These are phyloP conservation scores for Phacellophora camtschatica DNA, from an alignment of 30 jellyfish, hydroid and myxozoan species.

Conservation along the genomic window DNA sequence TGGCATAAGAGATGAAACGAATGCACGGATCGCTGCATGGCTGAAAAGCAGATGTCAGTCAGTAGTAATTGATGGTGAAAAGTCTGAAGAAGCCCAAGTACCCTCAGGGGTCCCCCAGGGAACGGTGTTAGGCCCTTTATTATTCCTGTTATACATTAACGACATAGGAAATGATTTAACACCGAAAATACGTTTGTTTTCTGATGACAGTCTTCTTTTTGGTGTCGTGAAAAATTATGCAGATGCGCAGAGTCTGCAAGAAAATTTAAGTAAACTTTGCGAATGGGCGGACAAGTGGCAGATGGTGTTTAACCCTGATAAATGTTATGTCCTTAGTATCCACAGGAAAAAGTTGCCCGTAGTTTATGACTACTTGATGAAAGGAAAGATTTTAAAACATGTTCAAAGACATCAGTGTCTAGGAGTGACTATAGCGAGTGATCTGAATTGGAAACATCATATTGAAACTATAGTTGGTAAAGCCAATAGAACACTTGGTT, in stretches of 20 bases:
- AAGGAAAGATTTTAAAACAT: no score
- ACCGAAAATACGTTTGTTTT: constrained; percentile 12
- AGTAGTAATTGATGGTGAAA: constrained; percentile 27
- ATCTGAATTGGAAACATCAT: background rate
- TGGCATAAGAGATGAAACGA: constrained; percentile 11
- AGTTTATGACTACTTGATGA: background rate
- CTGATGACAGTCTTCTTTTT: constrained; percentile 1
- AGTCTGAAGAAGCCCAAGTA: constrained; percentile 42
- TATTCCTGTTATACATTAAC: constrained; percentile 30
- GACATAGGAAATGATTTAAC: constrained; percentile 25
- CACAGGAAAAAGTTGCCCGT: constrained; percentile 11
- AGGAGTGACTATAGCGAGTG: no score
- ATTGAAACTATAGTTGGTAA: no score
- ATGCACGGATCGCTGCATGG: constrained; percentile 29
- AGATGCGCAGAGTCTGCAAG: constrained; percentile 12
- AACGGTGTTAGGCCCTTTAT: constrained; percentile 18
- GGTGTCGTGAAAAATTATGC: background rate
- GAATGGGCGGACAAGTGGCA: constrained; percentile 48
- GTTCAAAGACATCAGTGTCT: no score
- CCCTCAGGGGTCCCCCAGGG: constrained; percentile 57
- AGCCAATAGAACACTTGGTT: no score
- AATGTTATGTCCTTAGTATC: constrained; percentile 7
- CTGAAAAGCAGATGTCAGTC: constrained; percentile 42
- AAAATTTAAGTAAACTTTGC: background rate
- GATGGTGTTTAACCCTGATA: constrained; percentile 6